Conservation (phyloP, 2,888 invertebrate genomes). For the Macaria notata region DNA sequence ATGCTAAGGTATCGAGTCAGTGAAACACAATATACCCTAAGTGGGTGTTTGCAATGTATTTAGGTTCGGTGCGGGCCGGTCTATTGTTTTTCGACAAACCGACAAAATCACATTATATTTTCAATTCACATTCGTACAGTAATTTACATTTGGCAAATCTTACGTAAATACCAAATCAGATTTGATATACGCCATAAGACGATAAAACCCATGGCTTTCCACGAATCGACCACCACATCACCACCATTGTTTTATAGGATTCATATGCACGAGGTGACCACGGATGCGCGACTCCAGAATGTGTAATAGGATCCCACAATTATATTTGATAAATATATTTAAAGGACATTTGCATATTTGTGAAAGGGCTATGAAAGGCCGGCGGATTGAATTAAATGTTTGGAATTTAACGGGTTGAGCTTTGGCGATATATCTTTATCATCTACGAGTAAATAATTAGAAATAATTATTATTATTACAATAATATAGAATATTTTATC, state of each 20-base stretch:
- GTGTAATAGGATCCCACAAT: slow-evolving; percentile 78
- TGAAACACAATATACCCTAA: no score
- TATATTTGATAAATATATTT: slow-evolving; percentile 81
- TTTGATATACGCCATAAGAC: slow-evolving; percentile 61
- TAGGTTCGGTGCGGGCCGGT: no score
- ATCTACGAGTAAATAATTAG: no score
- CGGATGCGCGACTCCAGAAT: slow-evolving; percentile 77
- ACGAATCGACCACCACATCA: slow-evolving; percentile 79
- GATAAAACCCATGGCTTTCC: slow-evolving; percentile 73
- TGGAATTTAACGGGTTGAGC: slow-evolving; percentile 3
- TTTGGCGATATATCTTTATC: not conserved
- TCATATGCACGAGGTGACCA: slow-evolving; percentile 68
- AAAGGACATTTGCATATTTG: slow-evolving; percentile 72
- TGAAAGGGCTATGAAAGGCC: slow-evolving; percentile 70
- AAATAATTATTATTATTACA: no score
- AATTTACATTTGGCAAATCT: slow-evolving; percentile 19
- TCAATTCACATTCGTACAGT: not conserved
- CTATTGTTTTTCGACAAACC: no score
- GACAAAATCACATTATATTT: no score
- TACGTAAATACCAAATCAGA: slow-evolving; percentile 25
- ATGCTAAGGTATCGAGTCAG: no score
- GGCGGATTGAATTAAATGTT: slow-evolving; percentile 16
- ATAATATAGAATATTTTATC: no score
- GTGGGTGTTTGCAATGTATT: no score
- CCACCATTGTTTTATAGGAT: slow-evolving; percentile 73